A percentile compares a stretch with the other conserved stretches of the same genome.
phyloP scores from a whole-genome alignment of 1,140 invertebrate species.

The Drosophila willistoni region DNA sequence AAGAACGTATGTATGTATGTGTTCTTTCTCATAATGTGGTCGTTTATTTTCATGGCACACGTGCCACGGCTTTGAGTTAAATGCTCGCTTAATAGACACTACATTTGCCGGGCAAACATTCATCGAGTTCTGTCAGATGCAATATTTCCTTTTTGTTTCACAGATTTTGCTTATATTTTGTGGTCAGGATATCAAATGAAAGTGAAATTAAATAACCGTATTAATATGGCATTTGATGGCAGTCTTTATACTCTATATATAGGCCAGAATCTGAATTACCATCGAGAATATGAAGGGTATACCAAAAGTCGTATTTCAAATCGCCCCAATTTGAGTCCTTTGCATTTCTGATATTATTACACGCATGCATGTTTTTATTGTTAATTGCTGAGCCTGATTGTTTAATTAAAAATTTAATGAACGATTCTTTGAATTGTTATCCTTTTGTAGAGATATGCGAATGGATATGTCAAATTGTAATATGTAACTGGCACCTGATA shows the following conservation, averaged over 20 bases:
- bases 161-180: conserved; percentile 25
- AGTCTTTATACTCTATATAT: too few species aligned
- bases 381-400: conserved; percentile 43
- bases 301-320: neutral
- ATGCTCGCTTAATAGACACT: conserved; percentile 67
- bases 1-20: conserved; percentile 29
- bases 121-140: conserved; percentile 24
- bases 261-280: too few species aligned
- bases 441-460: neutral
- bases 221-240: conserved; percentile 21
- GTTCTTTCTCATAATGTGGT: conserved; percentile 64
- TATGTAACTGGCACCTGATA: conserved; percentile 1
- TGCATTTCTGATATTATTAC: conserved; percentile 17
- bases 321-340: neutral
- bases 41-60: conserved; percentile 71
- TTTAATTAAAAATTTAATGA: conserved; percentile 53
- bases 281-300: neutral
- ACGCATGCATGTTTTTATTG: conserved; percentile 17
- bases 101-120: conserved; percentile 59
- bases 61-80: conserved; percentile 57
- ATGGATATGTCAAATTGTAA: conserved; percentile 26
- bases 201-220: conserved; percentile 48
- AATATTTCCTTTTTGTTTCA: conserved; percentile 3
- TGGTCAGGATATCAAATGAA: conserved; percentile 19
- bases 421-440: conserved; percentile 19